phyloP scores from a whole-genome alignment of 2,797 vertebrate species.

The Tauraco hartlaubi region DNA sequence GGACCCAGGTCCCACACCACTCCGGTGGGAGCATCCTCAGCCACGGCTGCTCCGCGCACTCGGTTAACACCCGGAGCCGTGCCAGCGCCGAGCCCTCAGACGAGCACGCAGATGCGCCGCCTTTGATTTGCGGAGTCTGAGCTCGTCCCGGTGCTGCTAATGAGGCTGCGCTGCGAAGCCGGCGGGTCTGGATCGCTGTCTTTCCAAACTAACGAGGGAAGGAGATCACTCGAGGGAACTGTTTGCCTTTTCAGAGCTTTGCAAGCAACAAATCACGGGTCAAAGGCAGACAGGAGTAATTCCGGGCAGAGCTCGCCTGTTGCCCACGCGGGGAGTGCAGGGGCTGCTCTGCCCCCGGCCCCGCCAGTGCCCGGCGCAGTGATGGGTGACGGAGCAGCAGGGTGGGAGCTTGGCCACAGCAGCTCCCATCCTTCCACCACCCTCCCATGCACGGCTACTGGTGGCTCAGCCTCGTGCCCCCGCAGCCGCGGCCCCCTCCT shows the following conservation, averaged over 20 bases:
- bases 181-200: not conserved
- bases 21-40: not conserved
- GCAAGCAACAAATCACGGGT: not conserved
- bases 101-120: not conserved
- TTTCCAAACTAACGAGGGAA: not conserved
- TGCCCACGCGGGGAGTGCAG: fast-evolving
- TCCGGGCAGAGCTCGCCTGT: not conserved
- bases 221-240: not conserved
- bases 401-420: not conserved
- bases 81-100: not conserved
- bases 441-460: fast-evolving
- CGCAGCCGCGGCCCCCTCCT: not conserved
- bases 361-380: fast-evolving
- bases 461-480: not conserved
- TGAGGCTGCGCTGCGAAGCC: not conserved
- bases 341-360: not conserved
- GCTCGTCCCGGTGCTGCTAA: not conserved
- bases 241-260: not conserved
- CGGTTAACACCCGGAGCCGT: not conserved
- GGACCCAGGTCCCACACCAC: fast-evolving
- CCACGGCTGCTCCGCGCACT: fast-evolving
- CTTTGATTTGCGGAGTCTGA: not conserved
- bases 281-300: not conserved
- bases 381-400: too few relatives aligned
- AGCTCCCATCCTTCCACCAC: not conserved